Base-by-base conservation (phyloP, 2,113 vertebrate species). In the Arenaria interpres region DNA sequence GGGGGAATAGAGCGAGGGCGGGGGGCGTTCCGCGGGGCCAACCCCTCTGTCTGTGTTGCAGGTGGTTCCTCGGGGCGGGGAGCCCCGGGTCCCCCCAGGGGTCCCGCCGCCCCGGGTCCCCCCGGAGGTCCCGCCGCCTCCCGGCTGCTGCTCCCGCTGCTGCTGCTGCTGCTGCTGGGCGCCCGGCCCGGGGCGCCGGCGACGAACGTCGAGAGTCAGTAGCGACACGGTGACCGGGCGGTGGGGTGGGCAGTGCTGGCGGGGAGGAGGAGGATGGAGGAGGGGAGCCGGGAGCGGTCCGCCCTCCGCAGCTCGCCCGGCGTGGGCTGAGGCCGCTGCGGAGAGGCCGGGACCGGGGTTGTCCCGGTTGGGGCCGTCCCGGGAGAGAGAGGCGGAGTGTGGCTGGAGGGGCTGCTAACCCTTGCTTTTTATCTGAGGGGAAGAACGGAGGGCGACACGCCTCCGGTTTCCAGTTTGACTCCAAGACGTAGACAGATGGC, bases 381-480 rank as follows among this genome's bases (percentile, higher is more conserved):
- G 37, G 71, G 75, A 43, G 14, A 14, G 75, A 43, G 14, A 14
- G 43, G 37, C 18, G 11, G 2, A 28, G 33, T 9, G 51, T 2
- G 45, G 53, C 54, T 23, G 45, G 22, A 1, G 2, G 57, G 9
- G 25, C 39, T 3, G 25, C 35, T 3, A 7, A 12, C 14, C 32
- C 19, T 3, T 3, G 1, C 19, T 11, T 8, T 6, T 6, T 19
- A 1, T 7, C 33, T 1, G 66, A 12, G 10, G 17, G 3, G 4
- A 14, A 39, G 41, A 9, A 5, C 4, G 27, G 64, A 75, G 33
- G 87, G 66, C 3, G 27, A 14, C 32, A 0, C 9, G 1, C 4
- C 48, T 25, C 50, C 22, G 45, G 21, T 3, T 57, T 27, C 18
- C 90, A 8, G 21, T 8, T 13, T 17, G 45, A 9, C 33, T 30